Percentiles rank a stretch among this genome's conserved stretches.
phyloP scores from a whole-genome alignment of 1,140 invertebrate genomes.

The Fragariocoptes setiger region DNA sequence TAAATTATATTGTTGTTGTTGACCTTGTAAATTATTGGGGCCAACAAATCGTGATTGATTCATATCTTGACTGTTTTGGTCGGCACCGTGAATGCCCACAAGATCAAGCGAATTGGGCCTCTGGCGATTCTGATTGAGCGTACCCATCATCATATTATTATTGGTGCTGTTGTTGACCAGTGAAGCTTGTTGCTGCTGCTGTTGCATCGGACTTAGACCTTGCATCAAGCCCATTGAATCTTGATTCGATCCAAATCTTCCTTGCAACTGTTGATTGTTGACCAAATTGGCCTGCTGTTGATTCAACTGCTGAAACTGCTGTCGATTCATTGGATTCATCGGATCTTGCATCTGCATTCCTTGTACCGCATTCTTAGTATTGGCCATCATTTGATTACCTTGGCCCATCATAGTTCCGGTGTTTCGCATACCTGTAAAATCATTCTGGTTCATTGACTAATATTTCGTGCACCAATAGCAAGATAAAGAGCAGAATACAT shows the following conservation, averaged over 20 bases:
- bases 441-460: not conserved
- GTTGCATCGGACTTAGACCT: too few species aligned
- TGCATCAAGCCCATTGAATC: too few species aligned
- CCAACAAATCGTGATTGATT: not conserved
- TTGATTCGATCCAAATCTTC: too few species aligned
- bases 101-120: slow-evolving; percentile 5
- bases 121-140: too few species aligned
- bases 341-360: too few species aligned
- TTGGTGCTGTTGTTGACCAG: too few species aligned
- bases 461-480: not conserved
- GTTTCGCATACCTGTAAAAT: not conserved
- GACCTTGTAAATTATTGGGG: too few species aligned
- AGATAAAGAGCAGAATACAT: too few species aligned
- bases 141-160: too few species aligned
- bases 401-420: not conserved
- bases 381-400: not conserved
- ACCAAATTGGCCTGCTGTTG: not conserved
- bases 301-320: not conserved
- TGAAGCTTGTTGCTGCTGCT: too few species aligned
- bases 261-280: not conserved
- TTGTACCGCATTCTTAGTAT: not conserved
- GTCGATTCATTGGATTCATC: not conserved
- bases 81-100: not conserved
- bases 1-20: too few species aligned
- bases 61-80: not conserved